Evolutionary conservation across 2,888 invertebrate species (phyloP).

Genomic region (Ormyrus rosae): DNA sequence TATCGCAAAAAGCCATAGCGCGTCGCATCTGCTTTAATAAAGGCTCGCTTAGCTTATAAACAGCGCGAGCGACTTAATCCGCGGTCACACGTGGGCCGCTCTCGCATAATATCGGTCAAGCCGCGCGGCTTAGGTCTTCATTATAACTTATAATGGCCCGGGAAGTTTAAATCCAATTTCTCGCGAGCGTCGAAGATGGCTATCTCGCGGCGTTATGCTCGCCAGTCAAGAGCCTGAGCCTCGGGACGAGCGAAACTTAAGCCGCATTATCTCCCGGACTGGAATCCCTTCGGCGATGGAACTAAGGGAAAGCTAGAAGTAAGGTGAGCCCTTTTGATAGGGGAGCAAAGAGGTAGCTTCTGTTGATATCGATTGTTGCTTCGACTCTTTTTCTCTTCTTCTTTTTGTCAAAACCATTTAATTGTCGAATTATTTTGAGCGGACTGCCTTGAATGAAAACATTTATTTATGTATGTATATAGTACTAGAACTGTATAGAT

Average conservation of each 20-base stretch:
- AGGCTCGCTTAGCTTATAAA: too few relatives aligned
- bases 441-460: too few relatives aligned
- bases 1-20: not conserved
- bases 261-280: constrained; percentile 39
- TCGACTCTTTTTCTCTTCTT: too few relatives aligned
- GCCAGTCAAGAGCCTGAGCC: constrained; percentile 6
- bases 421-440: too few relatives aligned
- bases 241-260: constrained; percentile 34
- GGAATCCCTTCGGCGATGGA: constrained; percentile 22
- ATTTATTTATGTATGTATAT: too few relatives aligned
- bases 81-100: constrained; percentile 1
- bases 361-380: too few relatives aligned
- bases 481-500: too few relatives aligned
- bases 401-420: too few relatives aligned
- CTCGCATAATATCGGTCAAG: constrained; percentile 50
- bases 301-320: too few relatives aligned
- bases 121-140: constrained; percentile 39
- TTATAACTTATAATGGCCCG: constrained; percentile 52
- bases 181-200: constrained; percentile 10
- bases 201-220: not conserved
- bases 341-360: too few relatives aligned
- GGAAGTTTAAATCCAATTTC: constrained; percentile 56
- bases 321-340: too few relatives aligned
- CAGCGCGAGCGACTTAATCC: not conserved
- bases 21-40: not conserved